Conservation (phyloP, 1,140 invertebrate genomes). For the Aphis gossypii region DNA sequence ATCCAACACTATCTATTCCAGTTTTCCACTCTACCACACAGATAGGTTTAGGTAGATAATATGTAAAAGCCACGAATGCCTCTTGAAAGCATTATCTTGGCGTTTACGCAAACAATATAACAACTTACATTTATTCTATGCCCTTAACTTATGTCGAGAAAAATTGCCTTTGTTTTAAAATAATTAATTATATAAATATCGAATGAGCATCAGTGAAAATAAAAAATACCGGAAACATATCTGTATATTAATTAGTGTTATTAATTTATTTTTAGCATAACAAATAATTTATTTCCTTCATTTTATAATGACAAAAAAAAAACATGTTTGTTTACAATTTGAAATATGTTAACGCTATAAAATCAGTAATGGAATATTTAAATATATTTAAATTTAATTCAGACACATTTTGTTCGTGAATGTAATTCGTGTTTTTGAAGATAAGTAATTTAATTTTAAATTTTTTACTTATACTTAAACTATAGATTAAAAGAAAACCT, state of each 20-base stretch:
- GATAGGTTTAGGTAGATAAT: background rate
- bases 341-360: background rate
- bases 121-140: background rate
- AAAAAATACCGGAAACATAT: background rate
- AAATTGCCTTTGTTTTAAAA: background rate
- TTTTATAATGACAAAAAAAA: too few relatives aligned
- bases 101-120: background rate
- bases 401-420: background rate
- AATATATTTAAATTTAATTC: background rate
- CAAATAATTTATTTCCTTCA: background rate
- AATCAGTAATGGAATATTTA: background rate
- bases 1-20: background rate
- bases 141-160: background rate
- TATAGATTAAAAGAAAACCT: background rate
- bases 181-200: background rate
- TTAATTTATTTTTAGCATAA: background rate
- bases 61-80: background rate
- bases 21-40: background rate
- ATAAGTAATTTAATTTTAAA: too few relatives aligned
- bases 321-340: background rate
- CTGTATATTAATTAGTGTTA: background rate
- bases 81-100: background rate
- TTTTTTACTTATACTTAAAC: background rate
- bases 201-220: background rate
- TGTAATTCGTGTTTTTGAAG: background rate